Base-by-base conservation (phyloP, 2,888 invertebrate genomes). In the Kryphioiulus occultus region DNA sequence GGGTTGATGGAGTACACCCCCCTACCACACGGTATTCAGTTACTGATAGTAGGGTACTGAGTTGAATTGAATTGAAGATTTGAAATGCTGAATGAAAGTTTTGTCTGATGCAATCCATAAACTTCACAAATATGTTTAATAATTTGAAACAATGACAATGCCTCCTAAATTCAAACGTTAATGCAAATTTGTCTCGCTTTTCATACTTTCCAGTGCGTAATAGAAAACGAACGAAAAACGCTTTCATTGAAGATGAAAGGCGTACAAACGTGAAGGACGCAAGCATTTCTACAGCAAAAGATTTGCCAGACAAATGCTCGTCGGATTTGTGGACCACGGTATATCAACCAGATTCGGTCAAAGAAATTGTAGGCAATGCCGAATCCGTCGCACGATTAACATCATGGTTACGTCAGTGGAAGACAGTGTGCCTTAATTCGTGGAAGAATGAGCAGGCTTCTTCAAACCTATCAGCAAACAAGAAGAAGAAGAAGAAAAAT, bases 271-370 rank as follows among this genome's bases (percentile, higher is more conserved):
- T 7, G 35, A 35, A 7, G 7, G 35, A 35, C 3, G 2, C 35
- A 35, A 35, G 53, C 4, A 53, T 53, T 19, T 44, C 15, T 19
- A n/a, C 2, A 53, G 47, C n/a, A n/a, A n/a, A 53, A 5, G 53
- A 53, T 53, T 53, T n/a, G n/a, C 4, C n/a, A 5, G n/a, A n/a
- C 0, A 26, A 26, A 0, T 68, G 68, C 26, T 68, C 68, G 7
- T 22, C 44, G 19, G 85, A 85, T 85, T 9, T 85, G n/a, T 85
- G 85, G 85, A 85, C 85, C 9, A 85, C 42, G 17, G 44, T 85
- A 4, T 22, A 85, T 17, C 85, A 44, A 47, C 85, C 85, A 0
- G 85, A 85, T 5, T 10, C 85, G 15, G 30, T 44, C 10, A 30
- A 42, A 26, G 85, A 85, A n/a, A 47, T 85, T 17, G 39, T 85